Percentiles rank a stretch among this genome's conserved stretches.
Evolutionary conservation across 2,797 vertebrate species (phyloP).

Genomic region (Acropternis orthonyx): DNA sequence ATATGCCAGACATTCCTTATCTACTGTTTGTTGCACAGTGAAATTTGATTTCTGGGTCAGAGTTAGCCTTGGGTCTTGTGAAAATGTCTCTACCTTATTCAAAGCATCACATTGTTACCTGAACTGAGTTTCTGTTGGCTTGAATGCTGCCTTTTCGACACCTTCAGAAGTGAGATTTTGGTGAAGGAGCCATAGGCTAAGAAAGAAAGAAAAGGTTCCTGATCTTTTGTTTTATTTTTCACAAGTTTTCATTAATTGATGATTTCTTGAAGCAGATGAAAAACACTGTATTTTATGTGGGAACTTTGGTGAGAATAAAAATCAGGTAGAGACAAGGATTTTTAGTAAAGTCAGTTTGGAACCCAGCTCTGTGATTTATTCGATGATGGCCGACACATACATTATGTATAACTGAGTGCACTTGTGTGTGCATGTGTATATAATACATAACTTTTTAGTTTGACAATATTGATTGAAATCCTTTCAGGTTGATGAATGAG

Average conservation of each 20-base stretch:
- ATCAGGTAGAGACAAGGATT: background rate
- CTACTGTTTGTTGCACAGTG: background rate
- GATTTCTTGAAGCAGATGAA: background rate
- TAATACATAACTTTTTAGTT: background rate
- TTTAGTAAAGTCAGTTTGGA: background rate
- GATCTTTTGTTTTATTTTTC: background rate
- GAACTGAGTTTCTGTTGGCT: background rate
- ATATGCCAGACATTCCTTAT: background rate
- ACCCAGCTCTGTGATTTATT: background rate
- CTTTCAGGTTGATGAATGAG: constrained; percentile 17
- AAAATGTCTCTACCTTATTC: background rate
- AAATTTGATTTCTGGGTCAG: background rate
- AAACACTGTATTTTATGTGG: background rate
- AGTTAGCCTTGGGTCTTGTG: background rate
- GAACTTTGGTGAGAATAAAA: background rate
- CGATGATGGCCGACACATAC: background rate
- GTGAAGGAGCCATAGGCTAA: background rate
- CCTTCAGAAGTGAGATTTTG: background rate
- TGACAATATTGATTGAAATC: constrained; percentile 13
- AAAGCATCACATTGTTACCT: background rate
- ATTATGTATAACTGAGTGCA: background rate
- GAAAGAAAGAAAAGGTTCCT: background rate
- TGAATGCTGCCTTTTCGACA: background rate
- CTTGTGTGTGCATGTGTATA: background rate
- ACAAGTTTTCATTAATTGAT: background rate